Conservation (phyloP, 2,888 invertebrate genomes). For the Patella depressa region DNA sequence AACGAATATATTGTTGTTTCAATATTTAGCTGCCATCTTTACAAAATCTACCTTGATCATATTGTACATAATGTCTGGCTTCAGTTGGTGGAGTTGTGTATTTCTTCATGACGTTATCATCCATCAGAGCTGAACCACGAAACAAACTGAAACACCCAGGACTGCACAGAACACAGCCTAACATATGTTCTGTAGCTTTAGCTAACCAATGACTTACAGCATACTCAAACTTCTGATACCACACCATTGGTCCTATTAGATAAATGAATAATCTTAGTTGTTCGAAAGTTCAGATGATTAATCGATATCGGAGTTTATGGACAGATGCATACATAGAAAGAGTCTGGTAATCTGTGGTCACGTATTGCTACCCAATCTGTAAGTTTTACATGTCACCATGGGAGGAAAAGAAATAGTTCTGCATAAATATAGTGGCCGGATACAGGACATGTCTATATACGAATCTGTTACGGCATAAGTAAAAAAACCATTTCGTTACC, state of each 20-base stretch:
- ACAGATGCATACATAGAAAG: too few relatives aligned
- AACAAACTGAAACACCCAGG: conserved; percentile 63
- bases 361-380: too few relatives aligned
- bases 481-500: too few relatives aligned
- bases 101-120: conserved; percentile 59
- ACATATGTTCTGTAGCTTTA: conserved; percentile 91
- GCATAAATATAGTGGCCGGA: too few relatives aligned
- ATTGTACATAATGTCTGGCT: conserved; percentile 55
- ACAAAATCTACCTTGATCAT: conserved; percentile 57
- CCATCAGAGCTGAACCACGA: conserved; percentile 58
- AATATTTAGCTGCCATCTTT: background rate
- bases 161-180: conserved; percentile 71
- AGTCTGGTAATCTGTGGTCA: too few relatives aligned
- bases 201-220: conserved; percentile 94
- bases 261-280: too few relatives aligned
- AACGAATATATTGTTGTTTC: background rate
- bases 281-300: too few relatives aligned
- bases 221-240: conserved; percentile 92
- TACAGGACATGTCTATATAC: too few relatives aligned
- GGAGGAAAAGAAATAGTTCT: too few relatives aligned
- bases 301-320: too few relatives aligned
- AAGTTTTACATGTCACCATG: too few relatives aligned
- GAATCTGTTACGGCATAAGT: too few relatives aligned
- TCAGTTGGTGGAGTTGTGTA: conserved; percentile 51
- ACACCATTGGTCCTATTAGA: conserved; percentile 81